Conservation (phyloP, 2,113 vertebrate species). For the Pteruthius melanotis region DNA sequence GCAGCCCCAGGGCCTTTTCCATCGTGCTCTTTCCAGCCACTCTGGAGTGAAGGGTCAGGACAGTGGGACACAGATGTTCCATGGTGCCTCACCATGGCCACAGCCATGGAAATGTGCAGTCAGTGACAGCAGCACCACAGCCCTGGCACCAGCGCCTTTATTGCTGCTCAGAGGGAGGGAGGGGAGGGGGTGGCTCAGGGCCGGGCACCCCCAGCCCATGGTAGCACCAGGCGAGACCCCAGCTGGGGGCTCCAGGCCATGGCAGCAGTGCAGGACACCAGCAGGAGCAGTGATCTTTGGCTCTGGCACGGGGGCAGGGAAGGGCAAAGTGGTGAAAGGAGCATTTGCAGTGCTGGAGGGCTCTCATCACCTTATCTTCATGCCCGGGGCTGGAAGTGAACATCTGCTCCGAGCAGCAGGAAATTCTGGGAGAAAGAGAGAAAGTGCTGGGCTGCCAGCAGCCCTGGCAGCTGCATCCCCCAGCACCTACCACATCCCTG, state of each 20-base stretch:
- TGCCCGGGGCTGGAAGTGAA: not conserved
- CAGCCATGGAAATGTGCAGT: fast-evolving
- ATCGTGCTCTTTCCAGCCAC: not conserved
- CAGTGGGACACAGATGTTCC: fast-evolving
- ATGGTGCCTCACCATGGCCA: fast-evolving
- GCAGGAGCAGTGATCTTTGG: fast-evolving
- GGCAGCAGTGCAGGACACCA: fast-evolving
- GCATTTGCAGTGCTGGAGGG: fast-evolving
- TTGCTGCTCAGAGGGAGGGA: not conserved
- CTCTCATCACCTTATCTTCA: fast-evolving
- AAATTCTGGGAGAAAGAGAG: conserved; percentile 15
- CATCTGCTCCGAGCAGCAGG: conserved; percentile 47
- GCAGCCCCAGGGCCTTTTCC: not conserved
- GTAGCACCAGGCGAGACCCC: not conserved
- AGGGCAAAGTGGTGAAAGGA: fast-evolving
- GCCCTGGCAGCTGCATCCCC: not conserved
- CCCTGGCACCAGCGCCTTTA: not conserved
- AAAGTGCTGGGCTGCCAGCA: fast-evolving
- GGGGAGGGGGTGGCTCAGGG: not conserved
- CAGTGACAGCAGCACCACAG: not conserved
- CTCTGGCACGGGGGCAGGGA: fast-evolving
- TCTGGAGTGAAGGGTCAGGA: not conserved
- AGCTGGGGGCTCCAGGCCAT: fast-evolving
- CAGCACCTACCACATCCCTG: not conserved
- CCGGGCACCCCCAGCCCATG: not conserved